These are phyloP conservation scores for Brotula barbata DNA, from an alignment of 2,797 vertebrate genomes.

Conservation along the genomic window DNA sequence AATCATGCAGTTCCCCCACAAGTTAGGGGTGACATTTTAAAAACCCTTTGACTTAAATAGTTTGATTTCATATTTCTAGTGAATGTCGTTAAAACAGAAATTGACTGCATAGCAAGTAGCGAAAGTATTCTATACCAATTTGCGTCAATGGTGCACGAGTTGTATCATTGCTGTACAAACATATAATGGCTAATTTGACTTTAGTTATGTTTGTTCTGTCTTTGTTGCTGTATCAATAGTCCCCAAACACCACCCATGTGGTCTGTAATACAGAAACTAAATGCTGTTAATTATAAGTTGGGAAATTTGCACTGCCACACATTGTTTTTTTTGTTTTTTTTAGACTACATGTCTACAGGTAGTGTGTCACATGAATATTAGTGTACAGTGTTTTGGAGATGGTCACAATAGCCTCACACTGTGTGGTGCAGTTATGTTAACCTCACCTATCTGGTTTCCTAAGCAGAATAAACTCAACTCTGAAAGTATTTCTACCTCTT, in stretches of 20 bases:
- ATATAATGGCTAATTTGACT: neutral
- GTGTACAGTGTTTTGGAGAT: neutral
- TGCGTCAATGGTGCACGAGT: neutral
- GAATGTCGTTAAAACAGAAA: no score
- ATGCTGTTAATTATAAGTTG: neutral
- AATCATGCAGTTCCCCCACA: neutral
- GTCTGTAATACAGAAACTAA: neutral
- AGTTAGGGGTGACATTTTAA: slow-evolving; percentile 1
- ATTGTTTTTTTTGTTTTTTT: slow-evolving; percentile 34
- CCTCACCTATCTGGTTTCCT: neutral
- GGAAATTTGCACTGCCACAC: slow-evolving; percentile 5
- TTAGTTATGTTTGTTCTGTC: neutral
- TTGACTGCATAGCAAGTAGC: neutral
- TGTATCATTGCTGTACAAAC: neutral
- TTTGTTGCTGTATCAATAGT: neutral
- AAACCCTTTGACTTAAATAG: no score
- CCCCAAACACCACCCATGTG: neutral
- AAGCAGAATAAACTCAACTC: neutral
- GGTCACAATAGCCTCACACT: neutral
- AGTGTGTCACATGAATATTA: slow-evolving; percentile 13
- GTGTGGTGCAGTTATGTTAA: neutral
- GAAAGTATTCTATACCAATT: no score
- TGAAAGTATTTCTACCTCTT: neutral
- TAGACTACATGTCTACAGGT: neutral
- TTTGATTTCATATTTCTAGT: no score